phyloP scores from a whole-genome alignment of 2,888 invertebrate species.

The Harpalus rufipes region DNA sequence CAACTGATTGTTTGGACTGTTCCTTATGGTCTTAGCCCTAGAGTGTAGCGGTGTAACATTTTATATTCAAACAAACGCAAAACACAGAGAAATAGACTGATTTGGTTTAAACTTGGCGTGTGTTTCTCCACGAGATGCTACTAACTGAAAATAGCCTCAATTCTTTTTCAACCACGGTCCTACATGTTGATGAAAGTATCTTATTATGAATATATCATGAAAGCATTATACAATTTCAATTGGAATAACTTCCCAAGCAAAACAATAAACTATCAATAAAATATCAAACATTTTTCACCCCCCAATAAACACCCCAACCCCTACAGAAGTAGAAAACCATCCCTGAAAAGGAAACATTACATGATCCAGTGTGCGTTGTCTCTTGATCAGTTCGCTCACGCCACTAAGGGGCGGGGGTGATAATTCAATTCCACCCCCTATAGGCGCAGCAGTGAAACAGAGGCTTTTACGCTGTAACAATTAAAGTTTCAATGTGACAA shows the following conservation, averaged over 20 bases:
- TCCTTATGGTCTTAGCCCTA: no score
- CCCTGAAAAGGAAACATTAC: slow-evolving; percentile 5
- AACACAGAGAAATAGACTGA: no score
- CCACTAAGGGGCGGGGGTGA: slow-evolving; percentile 18
- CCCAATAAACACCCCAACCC: background rate
- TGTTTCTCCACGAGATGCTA: no score
- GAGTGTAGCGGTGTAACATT: no score
- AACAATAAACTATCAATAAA: background rate
- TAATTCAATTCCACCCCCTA: slow-evolving; percentile 61
- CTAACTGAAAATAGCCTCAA: no score
- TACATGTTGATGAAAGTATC: no score
- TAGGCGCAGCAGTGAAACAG: slow-evolving; percentile 29
- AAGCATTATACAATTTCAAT: background rate
- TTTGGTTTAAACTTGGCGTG: no score
- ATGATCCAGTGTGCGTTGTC: background rate
- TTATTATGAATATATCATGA: background rate
- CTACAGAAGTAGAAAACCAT: background rate
- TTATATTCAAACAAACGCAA: no score
- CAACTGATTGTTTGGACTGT: no score
- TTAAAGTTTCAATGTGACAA: slow-evolving; percentile 60
- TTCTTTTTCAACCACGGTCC: no score
- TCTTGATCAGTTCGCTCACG: slow-evolving; percentile 26
- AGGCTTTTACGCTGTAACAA: slow-evolving; percentile 63
- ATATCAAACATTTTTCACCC: slow-evolving; percentile 1
- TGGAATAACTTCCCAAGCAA: background rate